Percentiles rank a stretch among this genome's conserved stretches.
Evolutionary conservation across 2,797 vertebrate species (phyloP).

Genomic region (Myoxocephalus aenaeus): DNA sequence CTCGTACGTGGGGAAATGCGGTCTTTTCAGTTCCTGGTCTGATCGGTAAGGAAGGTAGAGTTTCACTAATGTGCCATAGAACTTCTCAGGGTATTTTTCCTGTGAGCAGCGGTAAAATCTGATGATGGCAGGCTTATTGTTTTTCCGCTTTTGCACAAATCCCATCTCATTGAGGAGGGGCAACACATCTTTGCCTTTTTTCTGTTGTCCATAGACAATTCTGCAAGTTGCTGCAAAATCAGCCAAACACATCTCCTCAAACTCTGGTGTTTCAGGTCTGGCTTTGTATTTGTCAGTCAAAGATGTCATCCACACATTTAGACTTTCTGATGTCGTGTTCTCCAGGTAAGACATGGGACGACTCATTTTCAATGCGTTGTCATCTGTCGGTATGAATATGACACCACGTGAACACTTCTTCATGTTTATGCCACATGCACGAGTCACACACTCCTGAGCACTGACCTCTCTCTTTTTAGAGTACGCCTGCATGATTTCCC

Average conservation of each 20-base stretch:
- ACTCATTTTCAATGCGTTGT: background rate
- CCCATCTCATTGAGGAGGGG: background rate
- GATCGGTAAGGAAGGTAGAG: background rate
- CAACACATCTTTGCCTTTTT: background rate
- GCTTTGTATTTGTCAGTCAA: background rate
- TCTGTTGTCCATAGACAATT: background rate
- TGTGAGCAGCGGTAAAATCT: background rate
- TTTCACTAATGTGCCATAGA: background rate
- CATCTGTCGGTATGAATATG: background rate
- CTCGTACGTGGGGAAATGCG: background rate
- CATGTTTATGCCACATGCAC: background rate
- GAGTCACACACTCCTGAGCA: conserved; percentile 7
- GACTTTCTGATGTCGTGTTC: background rate
- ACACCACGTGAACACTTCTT: background rate
- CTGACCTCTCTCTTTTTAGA: conserved; percentile 23
- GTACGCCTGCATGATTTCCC: background rate
- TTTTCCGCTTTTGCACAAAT: background rate
- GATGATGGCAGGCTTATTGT: background rate
- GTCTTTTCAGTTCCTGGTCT: background rate
- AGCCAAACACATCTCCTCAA: background rate
- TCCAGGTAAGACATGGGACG: background rate
- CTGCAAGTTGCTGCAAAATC: background rate
- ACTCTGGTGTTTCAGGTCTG: conserved; percentile 1
- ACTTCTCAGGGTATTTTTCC: background rate
- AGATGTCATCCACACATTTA: background rate